Evolutionary conservation across 1,140 invertebrate species (phyloP).

Genomic region (Heliconius congener): DNA sequence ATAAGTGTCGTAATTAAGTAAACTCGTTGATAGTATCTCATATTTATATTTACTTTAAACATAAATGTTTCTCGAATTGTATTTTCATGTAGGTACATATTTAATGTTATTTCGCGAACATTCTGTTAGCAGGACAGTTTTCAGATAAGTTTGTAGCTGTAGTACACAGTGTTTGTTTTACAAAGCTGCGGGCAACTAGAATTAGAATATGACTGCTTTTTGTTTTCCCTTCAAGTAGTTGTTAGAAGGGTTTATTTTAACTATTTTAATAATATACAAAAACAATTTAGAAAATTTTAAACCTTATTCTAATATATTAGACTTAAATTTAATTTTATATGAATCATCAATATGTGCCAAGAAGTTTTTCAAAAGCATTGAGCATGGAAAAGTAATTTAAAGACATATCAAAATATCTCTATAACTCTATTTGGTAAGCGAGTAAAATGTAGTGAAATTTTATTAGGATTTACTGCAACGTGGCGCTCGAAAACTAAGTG

Average conservation of each 20-base stretch:
- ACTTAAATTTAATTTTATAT: too few relatives aligned
- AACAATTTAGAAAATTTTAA: too few relatives aligned
- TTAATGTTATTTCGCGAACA: neutral
- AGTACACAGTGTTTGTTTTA: neutral
- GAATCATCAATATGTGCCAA: too few relatives aligned
- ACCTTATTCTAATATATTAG: too few relatives aligned
- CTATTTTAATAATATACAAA: neutral
- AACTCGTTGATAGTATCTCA: conserved; percentile 9
- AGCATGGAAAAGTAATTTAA: neutral
- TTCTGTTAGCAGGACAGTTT: neutral
- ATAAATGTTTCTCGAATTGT: neutral
- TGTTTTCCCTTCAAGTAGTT: neutral
- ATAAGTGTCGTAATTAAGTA: conserved; percentile 11
- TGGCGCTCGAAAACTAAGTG: neutral
- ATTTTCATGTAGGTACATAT: neutral
- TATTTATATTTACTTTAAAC: neutral
- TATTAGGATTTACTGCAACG: conserved; percentile 1
- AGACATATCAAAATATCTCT: neutral
- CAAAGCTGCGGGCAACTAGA: conserved; percentile 1
- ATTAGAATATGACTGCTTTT: conserved; percentile 1
- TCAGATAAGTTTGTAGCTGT: neutral
- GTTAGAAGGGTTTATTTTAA: neutral
- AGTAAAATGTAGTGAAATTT: neutral
- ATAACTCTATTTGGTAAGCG: neutral
- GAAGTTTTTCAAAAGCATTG: too few relatives aligned